Evolutionary conservation across 2,113 vertebrate genomes (phyloP).

Genomic region (Sinocyclocheilus grahami): DNA sequence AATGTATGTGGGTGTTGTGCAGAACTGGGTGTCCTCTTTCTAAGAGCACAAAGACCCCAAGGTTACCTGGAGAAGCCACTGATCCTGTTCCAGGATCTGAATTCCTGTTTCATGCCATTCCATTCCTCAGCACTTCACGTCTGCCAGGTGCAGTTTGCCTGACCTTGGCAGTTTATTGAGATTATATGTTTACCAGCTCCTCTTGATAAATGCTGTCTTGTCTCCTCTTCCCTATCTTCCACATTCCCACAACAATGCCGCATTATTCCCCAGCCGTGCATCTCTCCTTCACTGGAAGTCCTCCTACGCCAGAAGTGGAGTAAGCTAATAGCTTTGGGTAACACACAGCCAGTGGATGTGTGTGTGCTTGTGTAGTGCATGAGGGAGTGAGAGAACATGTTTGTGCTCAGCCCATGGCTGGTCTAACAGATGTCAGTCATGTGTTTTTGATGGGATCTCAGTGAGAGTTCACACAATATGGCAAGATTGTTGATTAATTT

Average conservation of each 20-base stretch:
- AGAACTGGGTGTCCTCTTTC: conserved; percentile 61
- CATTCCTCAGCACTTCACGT: conserved; percentile 53
- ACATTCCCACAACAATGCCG: conserved; percentile 59
- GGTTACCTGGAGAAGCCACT: conserved; percentile 69
- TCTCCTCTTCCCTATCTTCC: conserved; percentile 52
- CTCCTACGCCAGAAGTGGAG: conserved; percentile 45
- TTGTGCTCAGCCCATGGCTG: conserved; percentile 45
- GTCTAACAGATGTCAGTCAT: conserved; percentile 55
- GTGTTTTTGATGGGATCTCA: conserved; percentile 49
- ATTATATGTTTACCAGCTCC: conserved; percentile 63
- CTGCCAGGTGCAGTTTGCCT: conserved; percentile 62
- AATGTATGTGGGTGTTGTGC: neutral
- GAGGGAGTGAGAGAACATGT: conserved; percentile 39
- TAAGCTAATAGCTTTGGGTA: conserved; percentile 55
- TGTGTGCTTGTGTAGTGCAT: conserved; percentile 25
- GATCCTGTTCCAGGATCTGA: conserved; percentile 71
- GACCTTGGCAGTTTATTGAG: conserved; percentile 64
- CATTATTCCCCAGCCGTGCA: conserved; percentile 61
- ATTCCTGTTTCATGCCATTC: conserved; percentile 64
- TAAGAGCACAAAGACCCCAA: conserved; percentile 68
- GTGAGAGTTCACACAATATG: conserved; percentile 41
- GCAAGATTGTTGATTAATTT: conserved; percentile 51
- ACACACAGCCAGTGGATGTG: conserved; percentile 42
- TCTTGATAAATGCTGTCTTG: conserved; percentile 61
- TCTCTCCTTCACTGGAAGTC: conserved; percentile 43